phyloP scores from a whole-genome alignment of 2,888 invertebrate species.

The Aporophyla nigra region DNA sequence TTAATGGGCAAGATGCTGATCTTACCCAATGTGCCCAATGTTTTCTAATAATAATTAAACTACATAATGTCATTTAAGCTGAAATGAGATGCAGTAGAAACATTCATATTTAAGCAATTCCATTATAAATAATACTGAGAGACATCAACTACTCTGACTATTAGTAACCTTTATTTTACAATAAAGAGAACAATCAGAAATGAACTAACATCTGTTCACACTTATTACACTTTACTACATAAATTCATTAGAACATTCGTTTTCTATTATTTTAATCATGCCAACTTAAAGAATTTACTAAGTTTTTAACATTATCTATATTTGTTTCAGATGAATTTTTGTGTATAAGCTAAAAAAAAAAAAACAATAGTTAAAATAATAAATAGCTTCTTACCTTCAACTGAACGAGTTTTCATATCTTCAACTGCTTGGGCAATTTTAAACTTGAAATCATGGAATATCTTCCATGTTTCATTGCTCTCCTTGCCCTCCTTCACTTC shows the following conservation, averaged over 20 bases:
- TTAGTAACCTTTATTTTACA: slow-evolving; percentile 1
- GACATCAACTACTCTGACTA: neutral
- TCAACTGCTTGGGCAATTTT: slow-evolving; percentile 95
- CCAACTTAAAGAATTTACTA: neutral
- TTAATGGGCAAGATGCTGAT: neutral
- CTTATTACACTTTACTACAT: neutral
- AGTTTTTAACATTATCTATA: neutral
- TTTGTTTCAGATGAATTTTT: neutral
- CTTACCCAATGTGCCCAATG: too few relatives aligned
- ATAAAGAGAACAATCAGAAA: slow-evolving; percentile 35
- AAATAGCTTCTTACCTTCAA: slow-evolving; percentile 84
- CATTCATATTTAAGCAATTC: neutral
- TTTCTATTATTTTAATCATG: slow-evolving; percentile 3
- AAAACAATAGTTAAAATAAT: neutral
- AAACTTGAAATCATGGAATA: slow-evolving; percentile 93
- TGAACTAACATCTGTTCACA: slow-evolving; percentile 31
- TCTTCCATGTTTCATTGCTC: slow-evolving; percentile 93
- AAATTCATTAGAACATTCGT: slow-evolving; percentile 7
- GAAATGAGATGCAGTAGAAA: neutral
- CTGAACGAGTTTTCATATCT: slow-evolving; percentile 93
- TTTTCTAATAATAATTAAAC: too few relatives aligned
- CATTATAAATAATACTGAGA: neutral
- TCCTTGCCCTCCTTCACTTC: slow-evolving; percentile 81
- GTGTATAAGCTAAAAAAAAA: neutral
- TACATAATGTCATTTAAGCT: too few relatives aligned